A percentile compares a stretch with the other conserved stretches of the same genome.
These are phyloP conservation scores for Scomberomorus guttatus DNA, from an alignment of 2,797 vertebrate species.

Conservation along the genomic window DNA sequence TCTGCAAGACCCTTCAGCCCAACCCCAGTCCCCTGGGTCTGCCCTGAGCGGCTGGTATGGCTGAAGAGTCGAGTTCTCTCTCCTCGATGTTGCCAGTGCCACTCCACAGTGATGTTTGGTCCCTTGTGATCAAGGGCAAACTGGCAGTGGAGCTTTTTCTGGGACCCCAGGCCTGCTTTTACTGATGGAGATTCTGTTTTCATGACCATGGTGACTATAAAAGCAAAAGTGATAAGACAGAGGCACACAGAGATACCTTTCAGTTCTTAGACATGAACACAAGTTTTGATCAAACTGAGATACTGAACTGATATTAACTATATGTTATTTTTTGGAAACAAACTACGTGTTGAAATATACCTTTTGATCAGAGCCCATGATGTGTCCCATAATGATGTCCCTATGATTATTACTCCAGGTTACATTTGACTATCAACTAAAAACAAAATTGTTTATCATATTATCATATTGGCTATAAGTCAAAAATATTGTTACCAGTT, in stretches of 20 bases:
- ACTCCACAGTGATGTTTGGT: constrained; percentile 65
- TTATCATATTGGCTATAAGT: background rate
- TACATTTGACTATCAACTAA: too few species aligned
- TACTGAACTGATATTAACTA: background rate
- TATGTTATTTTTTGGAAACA: too few species aligned
- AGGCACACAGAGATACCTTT: background rate
- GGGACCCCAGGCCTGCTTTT: constrained; percentile 64
- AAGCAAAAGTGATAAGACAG: constrained; percentile 12
- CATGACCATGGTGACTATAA: constrained; percentile 80
- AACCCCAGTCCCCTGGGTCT: constrained; percentile 62
- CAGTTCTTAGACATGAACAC: background rate
- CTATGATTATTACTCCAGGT: too few species aligned
- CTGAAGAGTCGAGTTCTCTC: constrained; percentile 69
- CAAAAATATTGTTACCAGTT: background rate
- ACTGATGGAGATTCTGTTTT: constrained; percentile 76
- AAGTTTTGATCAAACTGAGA: background rate
- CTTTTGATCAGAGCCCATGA: too few species aligned
- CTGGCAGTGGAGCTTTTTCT: constrained; percentile 82
- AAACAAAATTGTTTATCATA: background rate
- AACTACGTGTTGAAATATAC: too few species aligned
- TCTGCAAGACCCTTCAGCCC: constrained; percentile 55
- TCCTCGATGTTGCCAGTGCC: constrained; percentile 71
- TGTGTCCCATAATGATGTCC: too few species aligned
- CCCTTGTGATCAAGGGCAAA: constrained; percentile 81
- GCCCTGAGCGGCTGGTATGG: constrained; percentile 57